Conservation (phyloP, 2,888 invertebrate species). For the Chrysina gloriosa region DNA sequence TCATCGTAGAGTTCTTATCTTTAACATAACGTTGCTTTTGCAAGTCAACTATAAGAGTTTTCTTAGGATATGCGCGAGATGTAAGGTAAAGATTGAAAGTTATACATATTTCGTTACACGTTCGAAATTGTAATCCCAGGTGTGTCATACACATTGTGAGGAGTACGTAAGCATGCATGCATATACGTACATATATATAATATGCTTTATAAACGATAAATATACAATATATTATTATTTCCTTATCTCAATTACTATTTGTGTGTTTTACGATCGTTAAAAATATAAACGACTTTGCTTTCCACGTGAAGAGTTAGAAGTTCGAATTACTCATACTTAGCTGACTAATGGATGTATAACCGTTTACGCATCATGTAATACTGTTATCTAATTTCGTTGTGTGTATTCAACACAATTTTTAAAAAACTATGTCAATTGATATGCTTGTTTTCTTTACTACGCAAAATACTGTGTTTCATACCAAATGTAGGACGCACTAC, state of each 20-base stretch:
- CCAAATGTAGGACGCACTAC: too few species aligned
- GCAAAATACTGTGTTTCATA: too few species aligned
- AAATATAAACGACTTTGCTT: constrained; percentile 22
- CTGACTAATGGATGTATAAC: constrained; percentile 34
- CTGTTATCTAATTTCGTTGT: constrained; percentile 23
- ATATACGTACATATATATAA: neutral
- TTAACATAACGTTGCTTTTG: too few species aligned
- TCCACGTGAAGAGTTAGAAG: constrained; percentile 7
- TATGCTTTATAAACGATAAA: neutral
- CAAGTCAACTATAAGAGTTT: too few species aligned
- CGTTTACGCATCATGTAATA: constrained; percentile 36
- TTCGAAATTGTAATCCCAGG: too few species aligned
- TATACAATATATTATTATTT: neutral
- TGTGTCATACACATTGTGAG: too few species aligned
- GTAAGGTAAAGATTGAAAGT: too few species aligned
- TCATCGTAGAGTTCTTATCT: too few species aligned
- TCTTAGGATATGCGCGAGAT: too few species aligned
- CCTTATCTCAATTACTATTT: constrained; percentile 12
- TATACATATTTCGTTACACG: too few species aligned
- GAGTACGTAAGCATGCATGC: too few species aligned
- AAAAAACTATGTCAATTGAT: constrained; percentile 16
- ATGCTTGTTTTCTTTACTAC: constrained; percentile 12
- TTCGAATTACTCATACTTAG: constrained; percentile 15
- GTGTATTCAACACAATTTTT: neutral
- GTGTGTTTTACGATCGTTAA: constrained; percentile 21